Evolutionary conservation across 2,113 vertebrate species (phyloP).

Genomic region (Peromyscus leucopus): DNA sequence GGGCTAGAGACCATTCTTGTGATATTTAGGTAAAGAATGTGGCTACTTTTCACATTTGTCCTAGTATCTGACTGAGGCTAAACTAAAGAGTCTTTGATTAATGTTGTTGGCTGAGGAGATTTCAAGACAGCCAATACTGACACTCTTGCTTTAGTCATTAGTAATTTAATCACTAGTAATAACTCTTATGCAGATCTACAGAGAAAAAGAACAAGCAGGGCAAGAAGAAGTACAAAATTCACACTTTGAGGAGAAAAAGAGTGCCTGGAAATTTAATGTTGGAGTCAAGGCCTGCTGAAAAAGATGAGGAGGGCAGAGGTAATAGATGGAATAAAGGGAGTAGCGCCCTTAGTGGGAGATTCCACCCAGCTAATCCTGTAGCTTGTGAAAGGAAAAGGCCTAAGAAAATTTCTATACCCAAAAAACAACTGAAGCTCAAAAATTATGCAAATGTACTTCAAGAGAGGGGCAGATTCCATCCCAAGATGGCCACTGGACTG

Average conservation of each 20-base stretch:
- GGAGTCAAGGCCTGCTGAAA: not conserved
- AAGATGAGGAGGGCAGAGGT: not conserved
- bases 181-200: not conserved
- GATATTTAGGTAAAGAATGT: not conserved
- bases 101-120: not conserved
- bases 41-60: not conserved
- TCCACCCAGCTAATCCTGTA: not conserved
- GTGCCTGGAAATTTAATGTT: not conserved
- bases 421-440: not conserved
- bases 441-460: not conserved
- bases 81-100: not conserved
- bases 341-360: not conserved
- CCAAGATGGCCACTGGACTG: not conserved
- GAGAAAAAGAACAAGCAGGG: not conserved
- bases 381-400: not conserved
- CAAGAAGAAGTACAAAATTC: not conserved
- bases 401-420: not conserved
- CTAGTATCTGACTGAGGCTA: not conserved
- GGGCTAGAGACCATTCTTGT: not conserved
- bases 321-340: not conserved
- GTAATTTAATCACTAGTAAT: not conserved
- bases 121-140: not conserved
- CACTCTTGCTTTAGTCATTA: not conserved
- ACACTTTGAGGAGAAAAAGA: not conserved
- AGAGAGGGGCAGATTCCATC: not conserved